Evolutionary conservation across 2,113 vertebrate genomes (phyloP), one percentile per base, ranked within the genome.

Genomic region (Epinephelus cyanopodus): DNA sequence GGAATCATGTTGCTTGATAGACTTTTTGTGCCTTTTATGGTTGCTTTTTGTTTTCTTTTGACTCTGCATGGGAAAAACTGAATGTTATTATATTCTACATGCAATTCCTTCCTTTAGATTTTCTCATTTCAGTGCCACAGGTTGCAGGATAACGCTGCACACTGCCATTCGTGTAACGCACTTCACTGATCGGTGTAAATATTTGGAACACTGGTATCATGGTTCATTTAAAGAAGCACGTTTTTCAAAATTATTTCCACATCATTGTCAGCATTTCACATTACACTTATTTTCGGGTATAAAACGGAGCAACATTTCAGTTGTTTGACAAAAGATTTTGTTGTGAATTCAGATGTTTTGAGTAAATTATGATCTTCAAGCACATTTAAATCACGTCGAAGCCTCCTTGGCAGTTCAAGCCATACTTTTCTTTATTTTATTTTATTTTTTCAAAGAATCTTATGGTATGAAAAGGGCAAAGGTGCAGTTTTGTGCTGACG

Each of bases 401-500:
- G 42, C 63, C 33, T 56, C 19, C n/a, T 42, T 74, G 37, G 73
- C 21, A n/a, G 64, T 52, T 82, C 10, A 69, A 81, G 58, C 62
- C 76, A 68, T 73, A 66, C 63, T 82, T 69, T 29, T 67, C 71
- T 0, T 83, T 37, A 37, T 37, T 37, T 29, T 29, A 29, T 29
- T 29, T 37, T 37, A 37, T 25, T 64, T 78, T n/a, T 74, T 61
- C 50, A 11, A 23, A 18, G 13, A 71, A 12, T 54, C 15, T 54
- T 56, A 9, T 19, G 61, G 70, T 52, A 67, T 53, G 58, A 83
- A 75, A 85, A 77, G 47, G 69, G 61, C 42, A 71, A 82, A 37
- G 6, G 57, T 77, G 27, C 71, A 54, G 72, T 91, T 91, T 87
- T 89, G 75, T 87, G 85, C 73, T 75, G 12, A 15, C 53, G 63